Conservation (phyloP, 2,113 vertebrate genomes). For the Xiphorhynchus elegans region DNA sequence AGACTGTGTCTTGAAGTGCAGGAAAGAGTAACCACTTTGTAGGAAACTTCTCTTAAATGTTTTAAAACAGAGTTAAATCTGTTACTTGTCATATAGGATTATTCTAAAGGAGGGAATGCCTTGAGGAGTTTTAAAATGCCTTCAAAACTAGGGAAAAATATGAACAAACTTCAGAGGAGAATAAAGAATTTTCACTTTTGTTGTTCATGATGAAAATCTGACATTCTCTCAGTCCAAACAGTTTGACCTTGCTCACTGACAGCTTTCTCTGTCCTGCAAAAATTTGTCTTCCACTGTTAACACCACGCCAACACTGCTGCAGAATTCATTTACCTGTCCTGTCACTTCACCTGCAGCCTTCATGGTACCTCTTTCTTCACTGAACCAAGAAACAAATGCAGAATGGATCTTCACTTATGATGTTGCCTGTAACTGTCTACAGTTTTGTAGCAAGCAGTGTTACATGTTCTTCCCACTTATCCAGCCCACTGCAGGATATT, state of each 20-base stretch:
- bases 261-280: not conserved
- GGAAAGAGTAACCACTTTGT: not conserved
- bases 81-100: not conserved
- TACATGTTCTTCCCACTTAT: rapidly evolving
- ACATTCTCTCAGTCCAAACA: not conserved
- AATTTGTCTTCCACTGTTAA: not conserved
- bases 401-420: not conserved
- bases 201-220: not conserved
- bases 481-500: too few relatives aligned
- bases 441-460: not conserved
- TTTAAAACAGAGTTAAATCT: not conserved
- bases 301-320: not conserved
- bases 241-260: not conserved
- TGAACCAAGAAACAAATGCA: not conserved
- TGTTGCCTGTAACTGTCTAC: not conserved
- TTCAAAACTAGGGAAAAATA: not conserved
- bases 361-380: not conserved
- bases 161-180: not conserved
- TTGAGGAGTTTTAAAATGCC: not conserved
- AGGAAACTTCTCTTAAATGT: not conserved
- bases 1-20: not conserved
- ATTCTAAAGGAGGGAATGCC: not conserved
- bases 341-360: not conserved
- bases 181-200: not conserved
- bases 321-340: not conserved